These are phyloP conservation scores for Grantiella picta DNA, from an alignment of 2,113 vertebrate species.

Conservation along the genomic window DNA sequence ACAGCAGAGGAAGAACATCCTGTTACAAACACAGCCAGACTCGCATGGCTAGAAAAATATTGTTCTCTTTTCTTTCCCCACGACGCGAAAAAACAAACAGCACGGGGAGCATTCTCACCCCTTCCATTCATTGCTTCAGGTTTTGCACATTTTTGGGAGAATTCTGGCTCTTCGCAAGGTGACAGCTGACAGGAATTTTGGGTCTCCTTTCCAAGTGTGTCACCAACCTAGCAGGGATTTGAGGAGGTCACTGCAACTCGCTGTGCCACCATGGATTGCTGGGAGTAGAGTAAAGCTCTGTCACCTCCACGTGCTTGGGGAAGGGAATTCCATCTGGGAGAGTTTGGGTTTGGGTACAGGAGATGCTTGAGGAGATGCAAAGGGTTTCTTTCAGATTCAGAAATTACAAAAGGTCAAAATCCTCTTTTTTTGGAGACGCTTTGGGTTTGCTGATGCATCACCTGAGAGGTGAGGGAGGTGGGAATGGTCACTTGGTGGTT, in stretches of 20 bases:
- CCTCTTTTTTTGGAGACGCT: fast-evolving
- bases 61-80: background rate
- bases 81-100: background rate
- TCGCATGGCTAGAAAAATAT: background rate
- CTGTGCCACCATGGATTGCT: background rate
- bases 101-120: background rate
- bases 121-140: background rate
- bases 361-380: background rate
- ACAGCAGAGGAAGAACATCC: background rate
- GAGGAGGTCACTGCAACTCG: background rate
- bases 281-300: background rate
- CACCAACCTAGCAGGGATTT: background rate
- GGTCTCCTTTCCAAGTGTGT: background rate
- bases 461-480: background rate
- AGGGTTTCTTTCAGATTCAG: background rate
- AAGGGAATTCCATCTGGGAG: background rate
- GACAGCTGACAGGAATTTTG: background rate
- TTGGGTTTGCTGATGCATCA: fast-evolving
- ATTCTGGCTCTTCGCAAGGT: background rate
- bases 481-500: background rate
- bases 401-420: background rate
- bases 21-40: background rate
- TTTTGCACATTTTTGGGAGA: background rate
- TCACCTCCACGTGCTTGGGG: background rate
- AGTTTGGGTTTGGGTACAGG: fast-evolving